Base-by-base conservation (phyloP, 2,888 invertebrate species). In the Strigamia crassipes region DNA sequence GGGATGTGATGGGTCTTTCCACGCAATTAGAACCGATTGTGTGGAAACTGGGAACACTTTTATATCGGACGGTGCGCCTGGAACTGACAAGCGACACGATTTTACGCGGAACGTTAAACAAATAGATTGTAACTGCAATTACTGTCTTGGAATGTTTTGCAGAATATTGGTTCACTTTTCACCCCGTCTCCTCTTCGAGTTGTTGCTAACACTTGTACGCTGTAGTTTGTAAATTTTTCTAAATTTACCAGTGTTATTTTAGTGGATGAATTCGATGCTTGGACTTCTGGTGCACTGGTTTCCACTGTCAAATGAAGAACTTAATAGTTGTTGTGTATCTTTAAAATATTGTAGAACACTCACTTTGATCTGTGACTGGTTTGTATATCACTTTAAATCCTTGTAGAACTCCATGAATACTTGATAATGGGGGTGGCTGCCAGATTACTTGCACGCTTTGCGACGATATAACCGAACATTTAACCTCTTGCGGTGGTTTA, bases 121-220 rank as follows among this genome's bases (percentile, higher is more conserved):
- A 18, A 6, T 6, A 15, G n/a, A 3, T 51, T 18, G 0, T 38
- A 18, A 6, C 82, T 66, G 88, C 12, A 3, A 1, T 18, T 51
- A 31, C 86, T 51, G 51, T 51, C 51, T 51, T 51, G n/a, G 4
- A 51, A 84, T n/a, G 88, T 88, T 38, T 83, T 84, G 56, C 87
- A 85, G 84, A 86, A 87, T 66, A 88, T 84, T 4, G 87, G 86
- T 4, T 84, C 83, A 84, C 87, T 86, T 18, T 87, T 84, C 31
- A 86, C 87, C 6, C 88, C 88, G 82, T 87, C 87, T n/a, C 88
- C 88, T 83, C 86, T 87, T 41, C 87, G 84, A 4, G 88, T 88
- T 84, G 85, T 87, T 42, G 88, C 88, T 83, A 87, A 84, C 6
- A 88, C 87, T 84, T 87, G 86, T 13, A 88, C 85, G 82, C 87